Base-by-base conservation (phyloP, 2,888 invertebrate species). In the Drosophila formosana region DNA sequence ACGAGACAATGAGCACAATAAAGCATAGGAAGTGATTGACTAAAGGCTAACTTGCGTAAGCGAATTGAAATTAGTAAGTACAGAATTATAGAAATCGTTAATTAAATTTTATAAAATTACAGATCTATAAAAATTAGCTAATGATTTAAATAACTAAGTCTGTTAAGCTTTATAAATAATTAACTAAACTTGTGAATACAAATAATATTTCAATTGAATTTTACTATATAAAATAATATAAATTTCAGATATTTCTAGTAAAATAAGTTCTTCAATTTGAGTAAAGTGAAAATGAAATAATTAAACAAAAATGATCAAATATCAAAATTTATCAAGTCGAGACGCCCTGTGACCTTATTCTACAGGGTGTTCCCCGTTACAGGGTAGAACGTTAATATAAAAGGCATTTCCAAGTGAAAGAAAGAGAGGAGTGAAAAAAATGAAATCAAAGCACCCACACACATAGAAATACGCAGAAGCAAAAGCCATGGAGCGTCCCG, bases 401-500 rank as follows among this genome's bases (percentile, higher is more conserved):
- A 72, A 53, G 26, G 28, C 61, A 32, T 46, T 23, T 9, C 49
- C 61, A 7, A 28, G 13, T 13, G 43, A 47, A 46, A 56, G 28
- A 50, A 50, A 13, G 23, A 18, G 37, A 62, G 18, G 18, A 53
- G 45, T 56, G 56, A 46, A 65, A 58, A 65, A 57, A 68, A 67
- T 71, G 4, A 37, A 37, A 72, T 52, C 72, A 72, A 63, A 70
- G 65, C 73, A 63, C 60, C 51, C 71, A 75, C 72, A 80, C 66
- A 69, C 58, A 80, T 57, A 67, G 58, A 51, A 57, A 61, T 8
- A 26, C 39, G 43, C 18, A 18, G 18, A 18, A 18, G 61, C 62
- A 18, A 52, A 62, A 57, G 66, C 77, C 60, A 49, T 13, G 34
- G 56, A 25, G 34, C 47, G 66, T 86, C 85, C 81, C 78, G 55